Evolutionary conservation across 2,797 vertebrate genomes (phyloP).

Genomic region (Gorsachius magnificus): DNA sequence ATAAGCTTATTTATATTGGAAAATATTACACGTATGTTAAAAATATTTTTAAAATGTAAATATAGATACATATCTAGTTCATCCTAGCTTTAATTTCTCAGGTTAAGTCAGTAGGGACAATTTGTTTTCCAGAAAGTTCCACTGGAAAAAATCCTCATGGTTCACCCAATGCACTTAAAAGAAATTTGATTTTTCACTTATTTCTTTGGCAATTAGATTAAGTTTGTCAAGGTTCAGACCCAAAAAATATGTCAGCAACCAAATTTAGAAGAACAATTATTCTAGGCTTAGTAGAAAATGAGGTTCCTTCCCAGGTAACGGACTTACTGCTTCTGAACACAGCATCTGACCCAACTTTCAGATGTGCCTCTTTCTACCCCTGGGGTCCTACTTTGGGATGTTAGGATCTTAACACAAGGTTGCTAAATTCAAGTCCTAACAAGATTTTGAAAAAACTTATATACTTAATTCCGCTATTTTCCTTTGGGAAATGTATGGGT

Average conservation of each 20-base stretch:
- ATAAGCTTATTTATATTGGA: neutral
- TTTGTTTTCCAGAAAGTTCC: neutral
- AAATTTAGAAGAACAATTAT: neutral
- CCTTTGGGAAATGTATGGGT: neutral
- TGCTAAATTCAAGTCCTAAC: neutral
- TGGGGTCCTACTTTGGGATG: neutral
- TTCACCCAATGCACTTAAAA: neutral
- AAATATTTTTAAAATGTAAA: neutral
- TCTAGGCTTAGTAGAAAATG: neutral
- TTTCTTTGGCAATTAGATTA: neutral
- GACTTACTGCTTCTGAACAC: neutral
- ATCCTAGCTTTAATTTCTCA: neutral
- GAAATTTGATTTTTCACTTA: neutral
- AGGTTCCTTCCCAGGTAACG: neutral
- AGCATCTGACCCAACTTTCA: neutral
- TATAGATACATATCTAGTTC: neutral
- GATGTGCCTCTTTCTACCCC: neutral
- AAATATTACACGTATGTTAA: neutral
- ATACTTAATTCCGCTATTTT: neutral
- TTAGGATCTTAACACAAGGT: neutral
- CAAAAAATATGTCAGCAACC: neutral
- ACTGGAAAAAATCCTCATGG: neutral
- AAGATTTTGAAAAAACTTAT: neutral
- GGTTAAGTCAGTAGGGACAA: neutral
- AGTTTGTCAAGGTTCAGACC: neutral